Evolutionary conservation across 2,797 vertebrate genomes (phyloP), one percentile per base, ranked within the genome.

Genomic region (Manis crassicaudata): DNA sequence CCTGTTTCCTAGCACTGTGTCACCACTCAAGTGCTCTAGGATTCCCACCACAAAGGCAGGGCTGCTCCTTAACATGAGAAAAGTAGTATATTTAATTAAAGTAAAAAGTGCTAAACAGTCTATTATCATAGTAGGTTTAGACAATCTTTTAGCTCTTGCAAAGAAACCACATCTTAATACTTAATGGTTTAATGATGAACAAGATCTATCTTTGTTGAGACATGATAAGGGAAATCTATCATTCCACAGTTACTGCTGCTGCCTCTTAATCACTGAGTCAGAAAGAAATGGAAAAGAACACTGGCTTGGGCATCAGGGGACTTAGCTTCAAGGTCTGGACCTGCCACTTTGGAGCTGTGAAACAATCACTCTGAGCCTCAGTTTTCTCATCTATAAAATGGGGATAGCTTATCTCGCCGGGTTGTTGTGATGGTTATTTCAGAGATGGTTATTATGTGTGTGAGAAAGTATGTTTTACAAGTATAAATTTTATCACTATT

Each of bases 121-220:
- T 56, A 43, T 35, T 18, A 80, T 67, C n/a, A 27, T 43, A 68
- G 32, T 43, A 75, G 62, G 68, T 35, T 80, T 83, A 68, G 73
- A 82, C 46, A 72, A 46, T 3, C 0, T 40, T 83, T 83, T 60
- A 77, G 68, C 21, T n/a, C 29, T 54, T 83, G 16, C 62, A 40
- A 94, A 82, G 70, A 82, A 90, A 91, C 29, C 27, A 92, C 14
- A 86, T 68, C 7, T 75, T 77, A 17, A 9, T 50, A 65, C 90
- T 91, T 93, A 85, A 35, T 81, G 27, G 16, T 58, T 93, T 70
- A 52, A n/a, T 92, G 40, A 94, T 40, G 70, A 77, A 54, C 62
- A 72, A 63, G 29, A 3, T 18, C 23, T 50, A 43, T 37, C 10
- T 76, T 75, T 90, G 60, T 50, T 92, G 52, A 81, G 67, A 94